These are phyloP conservation scores for Centropyge bicolor DNA, from an alignment of 2,797 vertebrate genomes.

Conservation along the genomic window DNA sequence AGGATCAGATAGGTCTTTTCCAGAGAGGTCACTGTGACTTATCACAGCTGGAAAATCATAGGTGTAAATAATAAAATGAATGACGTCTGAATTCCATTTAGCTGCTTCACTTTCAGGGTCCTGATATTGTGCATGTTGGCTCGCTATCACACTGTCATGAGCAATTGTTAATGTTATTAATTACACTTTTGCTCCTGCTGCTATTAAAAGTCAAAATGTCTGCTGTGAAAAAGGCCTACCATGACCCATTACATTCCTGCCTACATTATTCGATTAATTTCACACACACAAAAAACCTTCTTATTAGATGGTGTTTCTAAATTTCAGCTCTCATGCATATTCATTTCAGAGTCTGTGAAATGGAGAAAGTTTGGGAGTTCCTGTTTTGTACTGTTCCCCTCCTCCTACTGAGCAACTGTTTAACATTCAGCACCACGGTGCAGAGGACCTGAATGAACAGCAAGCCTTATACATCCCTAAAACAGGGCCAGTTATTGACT, in stretches of 20 bases:
- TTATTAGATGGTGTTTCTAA: not conserved
- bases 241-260: not conserved
- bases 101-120: constrained; percentile 19
- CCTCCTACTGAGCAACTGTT: constrained; percentile 39
- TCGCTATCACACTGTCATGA: not conserved
- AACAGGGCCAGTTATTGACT: constrained; percentile 1
- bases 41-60: not conserved
- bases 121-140: not conserved
- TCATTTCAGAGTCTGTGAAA: not conserved
- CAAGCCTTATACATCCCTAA: not conserved
- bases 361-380: constrained; percentile 1
- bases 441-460: constrained; percentile 39
- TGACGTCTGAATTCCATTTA: constrained; percentile 9
- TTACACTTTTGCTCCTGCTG: not conserved
- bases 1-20: not conserved
- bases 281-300: not conserved
- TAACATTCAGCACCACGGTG: constrained; percentile 64
- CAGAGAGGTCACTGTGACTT: not conserved
- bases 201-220: not conserved
- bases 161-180: too few relatives aligned
- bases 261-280: not conserved
- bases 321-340: not conserved
- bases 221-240: not conserved
- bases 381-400: not conserved
- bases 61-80: constrained; percentile 9